Percentiles rank a stretch among this genome's conserved stretches.
phyloP scores from a whole-genome alignment of 2,888 invertebrate species.

The Pterobdella sp. region DNA sequence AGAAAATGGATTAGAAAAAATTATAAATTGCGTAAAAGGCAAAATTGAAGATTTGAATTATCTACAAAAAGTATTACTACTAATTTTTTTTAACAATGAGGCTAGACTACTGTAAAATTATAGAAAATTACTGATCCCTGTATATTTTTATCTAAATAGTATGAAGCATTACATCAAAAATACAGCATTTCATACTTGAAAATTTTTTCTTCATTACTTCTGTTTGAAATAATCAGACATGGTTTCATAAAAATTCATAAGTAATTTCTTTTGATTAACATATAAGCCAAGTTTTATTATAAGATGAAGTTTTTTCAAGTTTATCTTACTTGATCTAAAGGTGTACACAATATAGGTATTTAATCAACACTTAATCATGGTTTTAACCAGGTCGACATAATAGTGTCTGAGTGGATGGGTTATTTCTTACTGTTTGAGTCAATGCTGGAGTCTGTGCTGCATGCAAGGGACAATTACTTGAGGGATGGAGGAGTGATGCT shows the following conservation, averaged over 20 bases:
- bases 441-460: conserved; percentile 87
- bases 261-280: neutral
- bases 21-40: conserved; percentile 72
- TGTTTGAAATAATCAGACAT: too few relatives aligned
- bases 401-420: conserved; percentile 98
- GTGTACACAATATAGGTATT: neutral
- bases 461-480: conserved; percentile 65
- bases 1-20: conserved; percentile 67
- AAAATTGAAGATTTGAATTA: conserved; percentile 81
- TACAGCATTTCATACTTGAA: too few relatives aligned
- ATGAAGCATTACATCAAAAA: too few relatives aligned
- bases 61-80: too few relatives aligned
- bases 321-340: neutral
- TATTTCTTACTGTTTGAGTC: conserved; percentile 92
- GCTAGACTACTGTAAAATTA: too few relatives aligned
- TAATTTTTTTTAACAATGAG: too few relatives aligned
- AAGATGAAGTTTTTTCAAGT: neutral
- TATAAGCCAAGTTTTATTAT: neutral
- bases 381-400: conserved; percentile 62
- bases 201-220: too few relatives aligned
- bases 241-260: too few relatives aligned
- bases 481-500: conserved; percentile 61
- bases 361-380: neutral
- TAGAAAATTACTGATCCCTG: too few relatives aligned
- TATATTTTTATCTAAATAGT: too few relatives aligned